phyloP scores from a whole-genome alignment of 1,140 invertebrate species.

The Aphelenchoides fujianensis region DNA sequence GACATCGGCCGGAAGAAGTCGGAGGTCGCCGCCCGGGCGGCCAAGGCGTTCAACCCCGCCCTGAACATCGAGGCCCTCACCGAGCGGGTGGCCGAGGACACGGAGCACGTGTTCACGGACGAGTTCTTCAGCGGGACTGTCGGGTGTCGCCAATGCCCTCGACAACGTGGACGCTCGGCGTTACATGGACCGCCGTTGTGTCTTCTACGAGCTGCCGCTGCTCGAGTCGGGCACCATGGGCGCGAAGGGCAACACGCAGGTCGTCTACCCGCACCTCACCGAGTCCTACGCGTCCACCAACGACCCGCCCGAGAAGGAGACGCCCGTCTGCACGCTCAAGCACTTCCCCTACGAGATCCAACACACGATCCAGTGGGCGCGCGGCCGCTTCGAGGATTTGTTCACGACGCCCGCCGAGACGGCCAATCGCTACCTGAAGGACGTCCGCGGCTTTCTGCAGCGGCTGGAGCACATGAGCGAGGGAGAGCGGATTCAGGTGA shows the following conservation, averaged over 20 bases:
- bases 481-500: conserved; percentile 40
- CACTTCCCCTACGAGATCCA: conserved; percentile 99
- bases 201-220: conserved; percentile 91
- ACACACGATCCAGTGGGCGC: conserved; percentile 93
- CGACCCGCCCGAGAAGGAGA: conserved; percentile 96
- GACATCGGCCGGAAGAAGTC: conserved; percentile 91
- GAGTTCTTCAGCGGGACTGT: conserved; percentile 85
- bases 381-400: conserved; percentile 90
- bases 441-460: conserved; percentile 55
- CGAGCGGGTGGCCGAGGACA: conserved; percentile 88
- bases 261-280: conserved; percentile 61
- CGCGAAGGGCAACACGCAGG: conserved; percentile 94
- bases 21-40: conserved; percentile 76
- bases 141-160: conserved; percentile 92
- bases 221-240: conserved; percentile 97
- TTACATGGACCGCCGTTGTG: conserved; percentile 94
- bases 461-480: conserved; percentile 47
- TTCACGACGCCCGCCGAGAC: conserved; percentile 86
- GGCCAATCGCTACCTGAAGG: conserved; percentile 77
- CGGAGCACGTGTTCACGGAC: conserved; percentile 89
- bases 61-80: conserved; percentile 84
- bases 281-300: conserved; percentile 75
- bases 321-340: conserved; percentile 96
- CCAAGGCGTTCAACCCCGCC: conserved; percentile 79
- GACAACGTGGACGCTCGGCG: conserved; percentile 96